These are phyloP conservation scores for Mizuhopecten yessoensis DNA, from an alignment of 1,140 invertebrate species.

Conservation along the genomic window DNA sequence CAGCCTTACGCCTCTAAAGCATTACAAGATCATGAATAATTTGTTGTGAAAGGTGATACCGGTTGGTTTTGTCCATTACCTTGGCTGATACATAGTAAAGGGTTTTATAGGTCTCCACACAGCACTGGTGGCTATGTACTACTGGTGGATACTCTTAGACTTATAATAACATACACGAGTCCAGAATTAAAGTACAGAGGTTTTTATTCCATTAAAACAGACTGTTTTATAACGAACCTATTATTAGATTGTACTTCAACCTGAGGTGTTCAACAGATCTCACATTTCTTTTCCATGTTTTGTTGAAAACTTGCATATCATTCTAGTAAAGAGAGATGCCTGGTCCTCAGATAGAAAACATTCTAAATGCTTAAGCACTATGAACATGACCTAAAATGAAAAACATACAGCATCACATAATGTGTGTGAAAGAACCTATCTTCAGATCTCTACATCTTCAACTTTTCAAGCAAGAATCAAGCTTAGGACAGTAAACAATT, in stretches of 20 bases:
- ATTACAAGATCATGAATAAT: slow-evolving; percentile 23
- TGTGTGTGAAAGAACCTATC: neutral
- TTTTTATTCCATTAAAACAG: no score
- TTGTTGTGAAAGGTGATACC: slow-evolving; percentile 29
- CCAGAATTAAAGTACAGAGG: no score
- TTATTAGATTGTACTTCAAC: no score
- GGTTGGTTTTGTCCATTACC: neutral
- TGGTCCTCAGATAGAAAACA: neutral
- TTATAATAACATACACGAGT: no score
- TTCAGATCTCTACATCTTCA: neutral
- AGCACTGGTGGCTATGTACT: no score
- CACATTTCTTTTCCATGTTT: neutral
- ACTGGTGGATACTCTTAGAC: no score
- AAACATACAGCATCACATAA: neutral
- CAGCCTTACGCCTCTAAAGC: neutral
- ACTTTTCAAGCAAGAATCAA: neutral
- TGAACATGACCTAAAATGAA: neutral
- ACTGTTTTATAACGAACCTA: no score
- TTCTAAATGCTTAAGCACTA: neutral
- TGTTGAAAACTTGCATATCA: neutral
- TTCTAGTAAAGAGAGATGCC: neutral
- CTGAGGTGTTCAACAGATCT: neutral
- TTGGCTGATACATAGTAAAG: neutral
- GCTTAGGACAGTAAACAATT: neutral
- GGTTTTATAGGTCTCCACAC: no score